phyloP scores from a whole-genome alignment of 2,888 invertebrate species.

The Hydropsyche betteni region DNA sequence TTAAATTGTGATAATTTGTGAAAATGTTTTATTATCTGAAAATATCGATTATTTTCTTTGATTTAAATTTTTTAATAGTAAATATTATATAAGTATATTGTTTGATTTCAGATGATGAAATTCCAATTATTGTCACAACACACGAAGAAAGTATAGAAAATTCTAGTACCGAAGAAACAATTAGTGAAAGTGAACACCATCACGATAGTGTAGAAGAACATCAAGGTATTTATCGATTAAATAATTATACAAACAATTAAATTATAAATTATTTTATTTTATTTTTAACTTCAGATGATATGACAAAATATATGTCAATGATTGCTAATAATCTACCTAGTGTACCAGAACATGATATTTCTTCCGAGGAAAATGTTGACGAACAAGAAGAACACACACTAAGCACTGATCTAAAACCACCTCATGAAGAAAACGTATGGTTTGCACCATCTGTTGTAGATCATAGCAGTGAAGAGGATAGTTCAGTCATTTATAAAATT shows the following conservation, averaged over 20 bases:
- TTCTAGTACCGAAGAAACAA: not conserved
- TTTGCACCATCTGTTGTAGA: not conserved
- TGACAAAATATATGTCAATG: not conserved
- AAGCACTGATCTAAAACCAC: constrained; percentile 1
- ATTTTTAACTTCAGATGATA: not conserved
- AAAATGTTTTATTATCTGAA: too few species aligned
- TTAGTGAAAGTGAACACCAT: not conserved
- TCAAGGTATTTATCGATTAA: not conserved
- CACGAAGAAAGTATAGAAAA: constrained; percentile 5
- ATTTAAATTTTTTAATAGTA: not conserved
- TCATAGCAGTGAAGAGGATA: not conserved
- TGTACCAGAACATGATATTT: not conserved
- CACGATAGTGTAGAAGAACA: constrained; percentile 5
- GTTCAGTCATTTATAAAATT: constrained; percentile 10
- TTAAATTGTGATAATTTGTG: too few species aligned
- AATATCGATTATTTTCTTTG: too few species aligned
- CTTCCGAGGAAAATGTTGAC: not conserved
- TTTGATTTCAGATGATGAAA: constrained; percentile 8
- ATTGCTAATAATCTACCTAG: not conserved
- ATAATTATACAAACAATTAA: not conserved
- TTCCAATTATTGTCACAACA: not conserved
- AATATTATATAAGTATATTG: not conserved
- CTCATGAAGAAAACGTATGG: constrained; percentile 13
- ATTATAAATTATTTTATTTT: not conserved
- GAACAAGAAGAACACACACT: constrained; percentile 15